phyloP scores from a whole-genome alignment of 2,888 invertebrate species.

The Drosophila sordidula region DNA sequence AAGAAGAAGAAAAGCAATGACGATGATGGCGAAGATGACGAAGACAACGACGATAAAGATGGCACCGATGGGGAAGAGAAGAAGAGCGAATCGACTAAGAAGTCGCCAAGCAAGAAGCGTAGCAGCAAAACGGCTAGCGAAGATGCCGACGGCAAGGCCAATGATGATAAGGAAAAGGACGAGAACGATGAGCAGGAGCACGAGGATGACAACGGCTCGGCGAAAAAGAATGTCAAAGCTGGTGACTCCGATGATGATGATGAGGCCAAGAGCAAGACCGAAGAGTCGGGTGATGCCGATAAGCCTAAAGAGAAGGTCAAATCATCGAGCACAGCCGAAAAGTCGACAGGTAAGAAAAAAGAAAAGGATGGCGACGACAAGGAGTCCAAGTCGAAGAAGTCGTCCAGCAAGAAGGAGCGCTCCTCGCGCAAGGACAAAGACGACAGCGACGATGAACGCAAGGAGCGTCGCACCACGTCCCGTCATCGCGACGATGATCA shows the following conservation, averaged over 20 bases:
- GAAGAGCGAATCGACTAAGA: constrained; percentile 60
- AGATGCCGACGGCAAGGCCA: constrained; percentile 55
- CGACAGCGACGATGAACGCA: constrained; percentile 83
- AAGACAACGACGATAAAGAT: constrained; percentile 66
- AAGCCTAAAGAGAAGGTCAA: constrained; percentile 75
- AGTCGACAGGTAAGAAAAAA: constrained; percentile 84
- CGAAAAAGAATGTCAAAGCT: constrained; percentile 65
- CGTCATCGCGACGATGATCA: constrained; percentile 79
- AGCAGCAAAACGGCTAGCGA: constrained; percentile 58
- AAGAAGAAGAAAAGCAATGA: constrained; percentile 68
- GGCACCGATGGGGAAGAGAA: constrained; percentile 70
- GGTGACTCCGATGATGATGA: constrained; percentile 54
- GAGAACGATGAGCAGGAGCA: constrained; percentile 56
- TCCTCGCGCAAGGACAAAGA: constrained; percentile 76
- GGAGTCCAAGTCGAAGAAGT: constrained; percentile 70
- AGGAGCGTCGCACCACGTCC: constrained; percentile 63
- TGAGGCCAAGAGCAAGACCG: constrained; percentile 82
- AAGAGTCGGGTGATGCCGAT: constrained; percentile 82
- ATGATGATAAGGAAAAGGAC: constrained; percentile 83
- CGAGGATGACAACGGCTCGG: constrained; percentile 66
- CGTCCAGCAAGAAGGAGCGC: constrained; percentile 72
- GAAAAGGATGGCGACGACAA: constrained; percentile 82
- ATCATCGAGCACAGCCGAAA: constrained; percentile 53
- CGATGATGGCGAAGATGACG: constrained; percentile 70
- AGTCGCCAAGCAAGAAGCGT: constrained; percentile 66